These are phyloP conservation scores for Porphyrio hochstetteri DNA, from an alignment of 2,113 vertebrate genomes.

Conservation along the genomic window DNA sequence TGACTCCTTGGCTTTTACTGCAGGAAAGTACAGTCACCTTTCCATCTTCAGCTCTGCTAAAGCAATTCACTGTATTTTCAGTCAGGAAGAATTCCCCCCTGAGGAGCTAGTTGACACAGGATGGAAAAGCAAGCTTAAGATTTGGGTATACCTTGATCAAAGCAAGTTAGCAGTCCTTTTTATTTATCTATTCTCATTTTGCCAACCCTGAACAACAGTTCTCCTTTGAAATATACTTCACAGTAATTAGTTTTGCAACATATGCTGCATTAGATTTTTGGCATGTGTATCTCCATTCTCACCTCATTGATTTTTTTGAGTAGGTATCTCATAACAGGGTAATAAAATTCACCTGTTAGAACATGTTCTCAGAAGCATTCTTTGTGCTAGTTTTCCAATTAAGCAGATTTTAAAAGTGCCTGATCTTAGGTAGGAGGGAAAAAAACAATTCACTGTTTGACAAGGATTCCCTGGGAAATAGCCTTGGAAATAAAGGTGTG, in stretches of 20 bases:
- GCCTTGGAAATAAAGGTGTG: background rate
- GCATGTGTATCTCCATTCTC: background rate
- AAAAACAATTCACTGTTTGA: background rate
- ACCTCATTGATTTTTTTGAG: background rate
- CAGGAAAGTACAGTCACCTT: background rate
- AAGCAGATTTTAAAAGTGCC: background rate
- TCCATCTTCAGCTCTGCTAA: background rate
- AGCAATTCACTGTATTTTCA: background rate
- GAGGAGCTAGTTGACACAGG: background rate
- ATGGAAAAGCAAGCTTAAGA: background rate
- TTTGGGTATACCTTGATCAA: accelerated
- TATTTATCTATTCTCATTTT: background rate
- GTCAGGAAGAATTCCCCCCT: background rate
- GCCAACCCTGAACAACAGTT: background rate
- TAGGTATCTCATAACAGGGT: background rate
- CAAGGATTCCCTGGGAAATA: background rate
- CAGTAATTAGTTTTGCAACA: background rate
- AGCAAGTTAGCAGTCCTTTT: background rate
- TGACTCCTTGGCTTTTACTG: background rate
- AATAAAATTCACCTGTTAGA: background rate
- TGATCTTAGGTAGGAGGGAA: background rate
- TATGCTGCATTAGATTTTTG: background rate
- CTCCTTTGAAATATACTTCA: background rate
- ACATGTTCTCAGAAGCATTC: background rate
- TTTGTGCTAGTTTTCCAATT: background rate